Conservation (phyloP, 2,888 invertebrate genomes). For the Didymodactylos carnosus region DNA sequence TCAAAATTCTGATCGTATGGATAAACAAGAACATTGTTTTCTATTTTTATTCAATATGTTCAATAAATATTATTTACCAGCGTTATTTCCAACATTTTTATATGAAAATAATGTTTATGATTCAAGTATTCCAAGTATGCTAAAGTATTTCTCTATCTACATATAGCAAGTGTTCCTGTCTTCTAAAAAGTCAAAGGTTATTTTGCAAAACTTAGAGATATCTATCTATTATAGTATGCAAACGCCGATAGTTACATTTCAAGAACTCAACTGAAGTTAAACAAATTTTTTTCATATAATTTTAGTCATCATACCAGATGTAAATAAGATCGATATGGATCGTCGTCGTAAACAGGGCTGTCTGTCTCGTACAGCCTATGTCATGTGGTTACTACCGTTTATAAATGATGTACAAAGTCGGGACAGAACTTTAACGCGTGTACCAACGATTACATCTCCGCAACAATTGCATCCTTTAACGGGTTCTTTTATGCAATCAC, state of each 20-base stretch:
- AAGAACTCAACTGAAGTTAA: not conserved
- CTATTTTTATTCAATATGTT: conserved; percentile 74
- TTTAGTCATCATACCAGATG: not conserved
- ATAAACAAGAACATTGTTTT: conserved; percentile 62
- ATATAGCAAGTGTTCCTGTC: no score
- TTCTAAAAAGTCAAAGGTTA: no score
- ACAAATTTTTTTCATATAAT: not conserved
- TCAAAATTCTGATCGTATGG: conserved; percentile 45
- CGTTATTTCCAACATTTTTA: conserved; percentile 52
- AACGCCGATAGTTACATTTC: not conserved
- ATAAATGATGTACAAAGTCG: not conserved
- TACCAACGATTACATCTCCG: no score
- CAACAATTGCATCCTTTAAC: no score
- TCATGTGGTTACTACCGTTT: not conserved
- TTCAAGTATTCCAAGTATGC: not conserved
- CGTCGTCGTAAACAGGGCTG: not conserved
- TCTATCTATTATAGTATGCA: no score
- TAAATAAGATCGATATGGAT: not conserved
- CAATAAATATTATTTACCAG: conserved; percentile 65
- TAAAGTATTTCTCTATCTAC: not conserved
- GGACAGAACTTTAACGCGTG: not conserved
- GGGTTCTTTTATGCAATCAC: no score
- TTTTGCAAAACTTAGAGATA: no score
- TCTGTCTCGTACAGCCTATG: not conserved
- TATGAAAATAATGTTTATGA: not conserved